Evolutionary conservation across 2,113 vertebrate genomes (phyloP).

Genomic region (Paradisaea rubra): DNA sequence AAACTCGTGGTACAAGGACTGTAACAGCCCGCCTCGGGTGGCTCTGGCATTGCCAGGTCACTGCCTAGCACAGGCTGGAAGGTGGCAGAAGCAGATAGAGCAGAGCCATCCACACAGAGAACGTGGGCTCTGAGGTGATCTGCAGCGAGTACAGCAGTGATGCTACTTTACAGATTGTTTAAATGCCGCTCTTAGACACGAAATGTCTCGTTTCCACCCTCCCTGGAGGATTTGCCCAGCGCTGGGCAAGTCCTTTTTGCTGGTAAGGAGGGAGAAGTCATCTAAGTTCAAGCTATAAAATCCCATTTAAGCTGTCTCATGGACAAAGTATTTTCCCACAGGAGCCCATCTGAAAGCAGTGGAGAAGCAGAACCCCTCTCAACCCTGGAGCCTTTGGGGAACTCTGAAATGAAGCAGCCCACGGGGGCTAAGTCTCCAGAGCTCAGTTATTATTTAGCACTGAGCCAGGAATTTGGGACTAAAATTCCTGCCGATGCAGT

Average conservation of each 20-base stretch:
- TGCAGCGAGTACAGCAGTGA: neutral
- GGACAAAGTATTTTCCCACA: neutral
- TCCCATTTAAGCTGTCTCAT: neutral
- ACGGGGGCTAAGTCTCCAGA: neutral
- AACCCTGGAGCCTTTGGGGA: neutral
- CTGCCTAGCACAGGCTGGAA: neutral
- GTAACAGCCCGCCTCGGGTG: accelerated
- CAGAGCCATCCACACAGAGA: accelerated
- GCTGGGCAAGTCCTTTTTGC: neutral
- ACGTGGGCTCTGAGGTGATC: neutral
- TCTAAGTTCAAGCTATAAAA: neutral
- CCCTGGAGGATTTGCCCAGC: neutral
- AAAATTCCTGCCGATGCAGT: neutral
- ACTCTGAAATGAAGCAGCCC: neutral
- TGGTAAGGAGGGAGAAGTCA: neutral
- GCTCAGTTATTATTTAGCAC: neutral
- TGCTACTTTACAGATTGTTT: neutral
- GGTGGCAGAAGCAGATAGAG: neutral
- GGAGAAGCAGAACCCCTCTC: neutral
- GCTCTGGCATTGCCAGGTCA: neutral
- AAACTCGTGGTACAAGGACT: neutral
- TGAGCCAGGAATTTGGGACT: neutral
- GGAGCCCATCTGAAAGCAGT: neutral
- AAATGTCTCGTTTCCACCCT: neutral
- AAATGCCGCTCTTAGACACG: neutral